Evolutionary conservation across 2,888 invertebrate genomes (phyloP).

Genomic region (Epirrhoe tristata): DNA sequence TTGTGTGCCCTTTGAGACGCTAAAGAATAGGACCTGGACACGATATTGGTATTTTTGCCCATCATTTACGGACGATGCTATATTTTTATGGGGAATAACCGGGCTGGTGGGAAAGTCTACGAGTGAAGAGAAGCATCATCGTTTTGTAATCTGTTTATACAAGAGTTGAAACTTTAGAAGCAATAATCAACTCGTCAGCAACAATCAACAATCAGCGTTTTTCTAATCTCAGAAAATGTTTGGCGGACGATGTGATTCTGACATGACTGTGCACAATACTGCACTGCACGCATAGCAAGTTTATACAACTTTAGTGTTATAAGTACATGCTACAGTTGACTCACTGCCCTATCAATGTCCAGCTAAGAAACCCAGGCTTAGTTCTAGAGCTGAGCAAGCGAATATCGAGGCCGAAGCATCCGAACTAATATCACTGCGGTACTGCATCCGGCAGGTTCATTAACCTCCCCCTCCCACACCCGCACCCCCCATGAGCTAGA

Average conservation of each 20-base stretch:
- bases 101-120: conserved; percentile 32
- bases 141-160: background rate
- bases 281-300: too few species aligned
- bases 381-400: conserved; percentile 29
- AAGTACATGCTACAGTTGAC: too few species aligned
- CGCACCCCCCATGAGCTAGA: conserved; percentile 44
- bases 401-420: conserved; percentile 33
- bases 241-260: too few species aligned
- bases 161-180: background rate
- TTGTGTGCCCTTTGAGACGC: conserved; percentile 66
- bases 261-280: too few species aligned
- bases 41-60: conserved; percentile 59
- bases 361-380: conserved; percentile 4
- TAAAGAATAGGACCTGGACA: conserved; percentile 51
- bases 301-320: too few species aligned
- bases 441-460: conserved; percentile 76
- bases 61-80: conserved; percentile 36
- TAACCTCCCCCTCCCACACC: conserved; percentile 58
- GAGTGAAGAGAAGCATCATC: conserved; percentile 13
- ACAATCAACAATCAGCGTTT: background rate
- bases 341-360: too few species aligned
- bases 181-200: background rate
- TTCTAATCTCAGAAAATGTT: too few species aligned
- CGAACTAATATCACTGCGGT: conserved; percentile 75
- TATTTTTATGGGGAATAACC: conserved; percentile 35